These are phyloP conservation scores for Anseranas semipalmata DNA, from an alignment of 2,113 vertebrate species.

Conservation along the genomic window DNA sequence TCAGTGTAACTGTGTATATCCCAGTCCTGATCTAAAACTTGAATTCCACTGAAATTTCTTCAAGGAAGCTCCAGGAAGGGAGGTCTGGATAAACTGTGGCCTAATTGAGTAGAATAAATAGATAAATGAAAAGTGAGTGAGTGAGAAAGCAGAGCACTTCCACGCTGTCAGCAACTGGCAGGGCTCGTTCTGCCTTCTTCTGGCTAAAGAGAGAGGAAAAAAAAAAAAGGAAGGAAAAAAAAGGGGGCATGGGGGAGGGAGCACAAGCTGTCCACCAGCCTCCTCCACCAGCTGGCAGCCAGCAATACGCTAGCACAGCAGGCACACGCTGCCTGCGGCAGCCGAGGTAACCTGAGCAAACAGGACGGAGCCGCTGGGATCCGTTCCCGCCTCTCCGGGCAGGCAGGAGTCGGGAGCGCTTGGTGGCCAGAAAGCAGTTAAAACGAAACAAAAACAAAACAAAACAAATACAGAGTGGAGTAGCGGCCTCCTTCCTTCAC, in stretches of 20 bases:
- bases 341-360: background rate
- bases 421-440: background rate
- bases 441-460: background rate
- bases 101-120: background rate
- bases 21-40: background rate
- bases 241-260: rapidly evolving
- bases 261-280: background rate
- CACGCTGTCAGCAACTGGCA: background rate
- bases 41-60: background rate
- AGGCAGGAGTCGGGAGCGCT: background rate
- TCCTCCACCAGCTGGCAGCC: background rate
- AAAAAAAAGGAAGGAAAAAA: background rate
- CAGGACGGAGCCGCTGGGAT: background rate
- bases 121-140: background rate
- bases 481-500: background rate
- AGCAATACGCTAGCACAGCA: background rate
- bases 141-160: background rate
- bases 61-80: background rate
- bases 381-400: background rate
- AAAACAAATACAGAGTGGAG: background rate
- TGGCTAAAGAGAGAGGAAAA: background rate
- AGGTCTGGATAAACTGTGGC: background rate
- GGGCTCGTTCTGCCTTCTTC: background rate
- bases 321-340: background rate
- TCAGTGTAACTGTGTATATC: background rate